Conservation (phyloP, 2,113 vertebrate genomes). For the Pavo muticus region DNA sequence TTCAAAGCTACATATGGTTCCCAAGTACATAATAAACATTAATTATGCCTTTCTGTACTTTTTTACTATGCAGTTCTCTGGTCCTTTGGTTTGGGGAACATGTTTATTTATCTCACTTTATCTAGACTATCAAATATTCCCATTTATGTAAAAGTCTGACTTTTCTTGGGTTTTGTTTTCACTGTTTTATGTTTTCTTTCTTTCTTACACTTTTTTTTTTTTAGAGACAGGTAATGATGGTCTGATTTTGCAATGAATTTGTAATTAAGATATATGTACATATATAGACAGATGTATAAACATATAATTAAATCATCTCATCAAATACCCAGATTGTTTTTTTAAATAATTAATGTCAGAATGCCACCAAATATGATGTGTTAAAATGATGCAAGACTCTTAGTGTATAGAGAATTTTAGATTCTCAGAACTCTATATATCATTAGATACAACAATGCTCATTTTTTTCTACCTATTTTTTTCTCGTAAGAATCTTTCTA, state of each 20-base stretch:
- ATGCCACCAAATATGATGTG: no score
- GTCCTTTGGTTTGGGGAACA: background rate
- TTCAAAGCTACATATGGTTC: conserved; percentile 57
- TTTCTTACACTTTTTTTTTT: no score
- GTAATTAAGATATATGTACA: no score
- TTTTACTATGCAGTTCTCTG: conserved; percentile 37
- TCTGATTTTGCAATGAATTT: no score
- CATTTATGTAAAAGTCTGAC: background rate
- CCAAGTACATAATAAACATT: conserved; percentile 56
- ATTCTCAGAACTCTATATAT: no score
- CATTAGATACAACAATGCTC: background rate
- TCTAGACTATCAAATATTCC: background rate
- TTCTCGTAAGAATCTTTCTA: background rate
- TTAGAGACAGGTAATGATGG: no score
- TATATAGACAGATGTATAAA: no score
- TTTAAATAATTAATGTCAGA: no score
- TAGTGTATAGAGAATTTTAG: no score
- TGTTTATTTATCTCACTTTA: background rate
- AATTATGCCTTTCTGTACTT: conserved; percentile 34
- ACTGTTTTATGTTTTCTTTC: background rate
- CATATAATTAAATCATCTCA: no score
- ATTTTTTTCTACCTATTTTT: background rate
- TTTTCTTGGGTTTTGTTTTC: background rate
- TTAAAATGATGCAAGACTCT: no score
- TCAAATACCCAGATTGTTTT: no score